phyloP scores from a whole-genome alignment of 2,888 invertebrate species.

The Horisme vitalbata region DNA sequence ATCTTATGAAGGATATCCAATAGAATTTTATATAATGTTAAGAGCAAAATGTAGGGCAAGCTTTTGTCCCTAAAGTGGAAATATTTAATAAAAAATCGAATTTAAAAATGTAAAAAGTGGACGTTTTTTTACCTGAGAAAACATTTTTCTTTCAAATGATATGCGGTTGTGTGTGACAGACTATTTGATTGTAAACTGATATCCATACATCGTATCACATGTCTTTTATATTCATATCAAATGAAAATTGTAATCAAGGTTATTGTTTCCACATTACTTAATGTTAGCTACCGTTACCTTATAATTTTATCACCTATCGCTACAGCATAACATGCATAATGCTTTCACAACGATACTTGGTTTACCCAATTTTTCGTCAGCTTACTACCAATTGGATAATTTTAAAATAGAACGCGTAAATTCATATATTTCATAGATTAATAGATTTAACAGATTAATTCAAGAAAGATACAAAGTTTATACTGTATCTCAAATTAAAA shows the following conservation, averaged over 20 bases:
- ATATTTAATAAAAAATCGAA: no score
- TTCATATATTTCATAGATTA: no score
- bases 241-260: slow-evolving; percentile 37
- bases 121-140: slow-evolving; percentile 34
- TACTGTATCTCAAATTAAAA: no score
- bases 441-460: no score
- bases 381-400: background rate
- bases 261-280: slow-evolving; percentile 27
- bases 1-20: no score
- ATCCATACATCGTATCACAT: slow-evolving; percentile 23
- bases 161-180: slow-evolving; percentile 15
- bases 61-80: no score
- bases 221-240: slow-evolving; percentile 39
- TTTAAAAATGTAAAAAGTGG: no score
- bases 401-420: no score
- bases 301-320: slow-evolving; percentile 34
- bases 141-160: slow-evolving; percentile 30
- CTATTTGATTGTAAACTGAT: slow-evolving; percentile 37
- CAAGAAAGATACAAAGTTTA: no score
- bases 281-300: slow-evolving; percentile 24
- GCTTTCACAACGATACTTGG: slow-evolving; percentile 9
- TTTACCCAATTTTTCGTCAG: background rate
- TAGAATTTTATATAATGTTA: no score
- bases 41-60: no score
- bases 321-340: slow-evolving; percentile 15